Conservation (phyloP, 2,113 vertebrate genomes). For the Gopherus flavomarginatus region DNA sequence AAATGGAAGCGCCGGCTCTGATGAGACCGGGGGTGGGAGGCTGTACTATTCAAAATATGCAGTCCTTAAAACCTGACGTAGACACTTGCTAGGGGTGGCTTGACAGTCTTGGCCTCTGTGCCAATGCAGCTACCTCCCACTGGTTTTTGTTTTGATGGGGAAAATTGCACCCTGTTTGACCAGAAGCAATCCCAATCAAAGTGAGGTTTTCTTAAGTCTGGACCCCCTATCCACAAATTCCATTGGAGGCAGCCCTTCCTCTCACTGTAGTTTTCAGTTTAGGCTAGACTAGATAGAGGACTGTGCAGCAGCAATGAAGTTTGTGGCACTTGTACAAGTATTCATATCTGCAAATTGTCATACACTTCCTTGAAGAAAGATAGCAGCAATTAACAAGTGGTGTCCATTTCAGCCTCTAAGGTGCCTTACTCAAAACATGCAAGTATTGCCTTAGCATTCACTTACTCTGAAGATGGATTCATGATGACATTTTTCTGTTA, state of each 20-base stretch:
- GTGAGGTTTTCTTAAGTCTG: not conserved
- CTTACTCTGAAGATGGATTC: not conserved
- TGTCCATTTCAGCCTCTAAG: slow-evolving; percentile 15
- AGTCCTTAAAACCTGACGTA: accelerated
- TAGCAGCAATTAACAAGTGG: not conserved
- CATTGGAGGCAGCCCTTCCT: not conserved
- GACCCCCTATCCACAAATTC: not conserved
- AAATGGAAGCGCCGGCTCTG: no score
- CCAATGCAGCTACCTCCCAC: not conserved
- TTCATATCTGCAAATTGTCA: slow-evolving; percentile 2
- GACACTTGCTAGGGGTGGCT: accelerated
- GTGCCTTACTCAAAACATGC: slow-evolving; percentile 1
- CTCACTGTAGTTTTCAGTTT: no score
- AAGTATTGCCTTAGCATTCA: not conserved
- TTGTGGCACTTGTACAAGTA: slow-evolving; percentile 18
- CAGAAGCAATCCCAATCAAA: not conserved
- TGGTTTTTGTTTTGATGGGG: not conserved
- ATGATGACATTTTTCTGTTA: not conserved
- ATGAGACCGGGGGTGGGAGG: not conserved
- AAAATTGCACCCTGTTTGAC: not conserved
- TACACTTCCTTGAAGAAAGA: not conserved
- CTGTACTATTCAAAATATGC: accelerated
- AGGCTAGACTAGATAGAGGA: not conserved
- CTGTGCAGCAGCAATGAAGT: slow-evolving; percentile 22
- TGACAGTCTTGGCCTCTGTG: not conserved